A percentile compares a stretch with the other conserved stretches of the same genome.
These are phyloP conservation scores for Psilopsiagon aymara DNA, from an alignment of 2,113 vertebrate genomes.

Conservation along the genomic window DNA sequence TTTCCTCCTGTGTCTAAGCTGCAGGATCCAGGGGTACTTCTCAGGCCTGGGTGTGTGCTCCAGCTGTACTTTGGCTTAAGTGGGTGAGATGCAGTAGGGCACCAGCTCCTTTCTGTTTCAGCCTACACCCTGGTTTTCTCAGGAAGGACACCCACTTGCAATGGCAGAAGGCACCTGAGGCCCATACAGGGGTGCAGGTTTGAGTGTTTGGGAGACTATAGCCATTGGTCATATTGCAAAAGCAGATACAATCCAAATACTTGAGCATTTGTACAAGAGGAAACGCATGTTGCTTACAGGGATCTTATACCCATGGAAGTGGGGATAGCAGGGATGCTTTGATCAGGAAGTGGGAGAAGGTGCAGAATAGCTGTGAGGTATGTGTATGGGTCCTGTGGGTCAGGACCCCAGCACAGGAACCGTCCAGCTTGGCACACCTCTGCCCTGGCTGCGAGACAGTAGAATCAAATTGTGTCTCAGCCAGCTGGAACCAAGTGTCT, in stretches of 20 bases:
- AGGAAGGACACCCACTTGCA: not conserved
- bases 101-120: not conserved
- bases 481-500: constrained; percentile 16
- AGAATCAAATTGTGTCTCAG: not conserved
- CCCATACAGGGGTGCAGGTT: not conserved
- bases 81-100: not conserved
- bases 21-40: not conserved
- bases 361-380: not conserved
- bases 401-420: not conserved
- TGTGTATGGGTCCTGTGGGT: rapidly evolving
- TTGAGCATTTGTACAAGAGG: not conserved
- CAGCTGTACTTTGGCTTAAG: not conserved
- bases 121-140: not conserved
- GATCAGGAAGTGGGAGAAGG: not conserved
- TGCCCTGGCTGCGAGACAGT: not conserved
- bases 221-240: not conserved
- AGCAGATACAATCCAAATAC: not conserved
- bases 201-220: not conserved
- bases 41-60: not conserved
- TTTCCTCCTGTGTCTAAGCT: not conserved
- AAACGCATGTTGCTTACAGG: not conserved
- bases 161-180: not conserved
- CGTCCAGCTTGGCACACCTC: not conserved
- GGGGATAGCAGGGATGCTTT: not conserved
- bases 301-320: rapidly evolving